Evolutionary conservation across 2,888 invertebrate species (phyloP).

Genomic region (Proisotoma minuta): DNA sequence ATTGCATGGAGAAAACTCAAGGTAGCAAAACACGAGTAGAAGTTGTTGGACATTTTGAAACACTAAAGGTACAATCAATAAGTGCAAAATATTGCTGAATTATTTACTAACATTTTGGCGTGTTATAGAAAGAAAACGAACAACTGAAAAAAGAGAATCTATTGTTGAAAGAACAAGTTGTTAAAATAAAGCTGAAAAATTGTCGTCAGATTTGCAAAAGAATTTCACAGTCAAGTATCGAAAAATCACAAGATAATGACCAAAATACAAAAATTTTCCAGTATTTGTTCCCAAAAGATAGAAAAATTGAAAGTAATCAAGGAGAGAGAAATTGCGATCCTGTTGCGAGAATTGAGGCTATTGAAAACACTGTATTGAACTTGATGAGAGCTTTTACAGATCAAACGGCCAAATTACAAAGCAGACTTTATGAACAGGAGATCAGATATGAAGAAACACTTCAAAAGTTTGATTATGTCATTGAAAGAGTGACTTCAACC

Average conservation of each 20-base stretch:
- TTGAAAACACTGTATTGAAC: conserved; percentile 8
- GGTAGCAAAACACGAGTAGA: no score
- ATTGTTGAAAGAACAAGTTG: not conserved
- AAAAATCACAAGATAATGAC: no score
- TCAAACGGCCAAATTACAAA: conserved; percentile 7
- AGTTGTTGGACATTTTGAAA: no score
- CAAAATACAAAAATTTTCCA: no score
- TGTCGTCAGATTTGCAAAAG: not conserved
- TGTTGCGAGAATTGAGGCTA: not conserved
- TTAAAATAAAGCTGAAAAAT: not conserved
- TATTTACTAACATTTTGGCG: not conserved
- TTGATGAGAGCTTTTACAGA: not conserved
- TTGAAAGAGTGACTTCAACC: no score
- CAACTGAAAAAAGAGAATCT: not conserved
- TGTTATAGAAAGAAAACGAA: conserved; percentile 2
- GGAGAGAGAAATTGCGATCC: not conserved
- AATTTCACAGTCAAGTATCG: not conserved
- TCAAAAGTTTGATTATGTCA: conserved; percentile 18
- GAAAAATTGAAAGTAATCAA: not conserved
- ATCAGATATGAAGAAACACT: conserved; percentile 23
- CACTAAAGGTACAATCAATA: no score
- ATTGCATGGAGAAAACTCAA: no score
- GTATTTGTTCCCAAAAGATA: not conserved
- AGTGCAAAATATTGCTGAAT: no score
- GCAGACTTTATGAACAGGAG: conserved; percentile 19